Percentiles rank a stretch among this genome's conserved stretches.
phyloP scores from a whole-genome alignment of 2,797 vertebrate genomes.

The Neostethus bicornis region DNA sequence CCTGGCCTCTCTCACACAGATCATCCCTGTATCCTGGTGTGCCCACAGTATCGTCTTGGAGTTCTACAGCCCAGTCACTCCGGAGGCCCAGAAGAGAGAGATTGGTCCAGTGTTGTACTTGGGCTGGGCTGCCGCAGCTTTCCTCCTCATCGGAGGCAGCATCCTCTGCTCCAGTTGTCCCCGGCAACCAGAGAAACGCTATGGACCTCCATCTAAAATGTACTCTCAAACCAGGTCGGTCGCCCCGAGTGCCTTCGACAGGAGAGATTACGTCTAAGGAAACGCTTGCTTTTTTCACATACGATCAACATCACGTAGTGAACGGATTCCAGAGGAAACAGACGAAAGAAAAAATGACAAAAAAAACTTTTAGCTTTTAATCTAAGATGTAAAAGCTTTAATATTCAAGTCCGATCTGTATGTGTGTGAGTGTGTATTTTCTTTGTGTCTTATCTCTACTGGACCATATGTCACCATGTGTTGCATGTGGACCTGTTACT shows the following conservation, averaged over 20 bases:
- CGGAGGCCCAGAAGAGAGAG: constrained; percentile 85
- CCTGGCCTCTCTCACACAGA: constrained; percentile 81
- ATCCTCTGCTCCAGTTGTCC: constrained; percentile 91
- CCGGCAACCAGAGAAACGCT: constrained; percentile 81
- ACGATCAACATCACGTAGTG: background rate
- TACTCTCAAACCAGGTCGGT: constrained; percentile 84
- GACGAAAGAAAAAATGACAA: background rate
- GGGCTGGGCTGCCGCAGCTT: constrained; percentile 88
- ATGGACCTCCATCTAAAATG: constrained; percentile 76
- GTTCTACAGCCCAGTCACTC: constrained; percentile 85
- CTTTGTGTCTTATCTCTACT: background rate
- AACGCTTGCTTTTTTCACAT: constrained; percentile 16
- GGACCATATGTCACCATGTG: background rate
- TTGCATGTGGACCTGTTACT: background rate
- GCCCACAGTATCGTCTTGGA: constrained; percentile 87
- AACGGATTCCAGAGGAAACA: background rate
- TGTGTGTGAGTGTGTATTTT: no score
- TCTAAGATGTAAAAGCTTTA: background rate
- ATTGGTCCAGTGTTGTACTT: constrained; percentile 88
- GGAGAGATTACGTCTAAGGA: constrained; percentile 88
- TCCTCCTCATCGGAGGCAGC: constrained; percentile 86
- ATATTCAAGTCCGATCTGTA: no score
- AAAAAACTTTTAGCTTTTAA: constrained; percentile 1
- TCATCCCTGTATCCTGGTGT: constrained; percentile 91
- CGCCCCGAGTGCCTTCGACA: constrained; percentile 79